Evolutionary conservation across 2,888 invertebrate genomes (phyloP).

Genomic region (Leucophenga maculata): DNA sequence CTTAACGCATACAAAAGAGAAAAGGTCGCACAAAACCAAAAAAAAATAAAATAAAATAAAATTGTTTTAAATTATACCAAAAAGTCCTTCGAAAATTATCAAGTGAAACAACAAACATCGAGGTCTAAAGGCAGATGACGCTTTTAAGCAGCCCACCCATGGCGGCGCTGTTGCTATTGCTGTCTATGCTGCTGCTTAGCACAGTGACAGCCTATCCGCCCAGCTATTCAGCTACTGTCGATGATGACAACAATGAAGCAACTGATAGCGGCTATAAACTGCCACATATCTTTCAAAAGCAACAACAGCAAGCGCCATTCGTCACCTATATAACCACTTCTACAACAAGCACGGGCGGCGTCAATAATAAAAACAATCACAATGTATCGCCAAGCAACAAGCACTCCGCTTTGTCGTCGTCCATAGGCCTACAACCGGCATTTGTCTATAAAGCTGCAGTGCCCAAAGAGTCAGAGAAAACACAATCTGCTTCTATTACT

Average conservation of each 20-base stretch:
- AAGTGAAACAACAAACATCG: conserved; percentile 28
- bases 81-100: not conserved
- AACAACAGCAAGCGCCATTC: conserved; percentile 42
- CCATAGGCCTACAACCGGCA: conserved; percentile 52
- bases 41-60: conserved; percentile 25
- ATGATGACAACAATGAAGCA: not conserved
- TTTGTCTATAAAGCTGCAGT: conserved; percentile 58
- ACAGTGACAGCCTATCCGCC: conserved; percentile 44
- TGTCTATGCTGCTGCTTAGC: conserved; percentile 41
- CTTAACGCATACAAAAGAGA: not conserved
- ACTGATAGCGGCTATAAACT: conserved; percentile 10
- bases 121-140: conserved; percentile 46
- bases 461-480: conserved; percentile 34
- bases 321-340: conserved; percentile 57
- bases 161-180: conserved; percentile 38
- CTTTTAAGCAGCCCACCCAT: conserved; percentile 46
- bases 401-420: too few relatives aligned
- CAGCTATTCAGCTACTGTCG: conserved; percentile 27
- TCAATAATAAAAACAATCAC: conserved; percentile 22
- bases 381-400: conserved; percentile 33
- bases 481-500: not conserved
- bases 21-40: conserved; percentile 11
- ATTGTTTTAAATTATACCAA: not conserved
- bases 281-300: conserved; percentile 29
- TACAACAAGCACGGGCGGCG: conserved; percentile 49